Evolutionary conservation across 2,888 invertebrate species (phyloP).

Genomic region (Phrixothrix hirtus): DNA sequence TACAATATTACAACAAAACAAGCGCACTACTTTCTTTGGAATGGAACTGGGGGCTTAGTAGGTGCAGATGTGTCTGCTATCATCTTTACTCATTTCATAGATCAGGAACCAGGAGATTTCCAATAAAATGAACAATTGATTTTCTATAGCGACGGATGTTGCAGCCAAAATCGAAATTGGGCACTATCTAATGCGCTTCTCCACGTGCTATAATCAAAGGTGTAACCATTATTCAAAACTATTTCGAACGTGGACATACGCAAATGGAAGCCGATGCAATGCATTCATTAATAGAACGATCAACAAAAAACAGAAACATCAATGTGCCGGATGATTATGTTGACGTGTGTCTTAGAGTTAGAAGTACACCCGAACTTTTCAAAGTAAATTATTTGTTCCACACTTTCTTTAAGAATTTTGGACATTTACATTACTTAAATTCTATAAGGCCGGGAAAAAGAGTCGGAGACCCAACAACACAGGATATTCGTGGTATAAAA

Average conservation of each 20-base stretch:
- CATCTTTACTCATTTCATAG: neutral
- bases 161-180: too few species aligned
- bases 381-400: neutral
- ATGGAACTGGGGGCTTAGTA: neutral
- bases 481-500: too few species aligned
- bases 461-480: too few species aligned
- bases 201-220: neutral
- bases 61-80: neutral
- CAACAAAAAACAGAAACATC: neutral
- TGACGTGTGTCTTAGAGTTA: neutral
- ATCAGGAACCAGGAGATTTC: neutral
- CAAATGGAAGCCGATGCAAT: conserved; percentile 1
- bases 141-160: too few species aligned
- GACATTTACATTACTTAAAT: too few species aligned
- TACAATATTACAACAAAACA: neutral
- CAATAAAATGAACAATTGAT: too few species aligned
- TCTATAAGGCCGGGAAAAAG: too few species aligned
- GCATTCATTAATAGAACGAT: neutral
- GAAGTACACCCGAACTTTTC: neutral
- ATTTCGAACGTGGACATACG: neutral
- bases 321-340: neutral
- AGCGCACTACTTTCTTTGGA: neutral
- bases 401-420: neutral
- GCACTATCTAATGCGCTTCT: too few species aligned
- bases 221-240: neutral